phyloP scores from a whole-genome alignment of 2,113 vertebrate species.

The Sisor rabdophorus region DNA sequence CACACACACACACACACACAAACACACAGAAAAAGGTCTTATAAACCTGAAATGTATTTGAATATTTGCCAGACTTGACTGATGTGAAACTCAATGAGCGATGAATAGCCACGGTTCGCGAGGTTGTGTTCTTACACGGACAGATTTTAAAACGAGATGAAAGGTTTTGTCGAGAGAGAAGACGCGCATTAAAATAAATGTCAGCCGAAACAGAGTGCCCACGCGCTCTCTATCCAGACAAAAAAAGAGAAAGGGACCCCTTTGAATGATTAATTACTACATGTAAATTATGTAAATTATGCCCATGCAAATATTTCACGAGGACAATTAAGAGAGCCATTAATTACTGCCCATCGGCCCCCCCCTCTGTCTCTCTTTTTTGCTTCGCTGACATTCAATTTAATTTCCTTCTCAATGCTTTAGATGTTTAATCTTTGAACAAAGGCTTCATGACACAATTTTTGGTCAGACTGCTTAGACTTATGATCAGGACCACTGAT shows the following conservation, averaged over 20 bases:
- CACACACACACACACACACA: slow-evolving; percentile 1
- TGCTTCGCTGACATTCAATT: slow-evolving; percentile 99
- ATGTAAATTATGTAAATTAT: slow-evolving; percentile 99
- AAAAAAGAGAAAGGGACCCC: slow-evolving; percentile 89
- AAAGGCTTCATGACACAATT: slow-evolving; percentile 68
- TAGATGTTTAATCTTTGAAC: slow-evolving; percentile 87
- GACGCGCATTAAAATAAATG: slow-evolving; percentile 83
- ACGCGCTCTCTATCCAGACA: slow-evolving; percentile 41
- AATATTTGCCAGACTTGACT: slow-evolving; percentile 32
- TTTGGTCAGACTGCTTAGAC: slow-evolving; percentile 32
- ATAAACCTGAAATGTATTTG: slow-evolving; percentile 26
- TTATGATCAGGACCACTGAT: slow-evolving; percentile 26
- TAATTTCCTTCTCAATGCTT: slow-evolving; percentile 87
- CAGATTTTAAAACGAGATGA: slow-evolving; percentile 85
- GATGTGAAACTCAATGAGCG: slow-evolving; percentile 33
- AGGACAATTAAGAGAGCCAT: slow-evolving; percentile 99
- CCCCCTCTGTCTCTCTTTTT: slow-evolving; percentile 95
- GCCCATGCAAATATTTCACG: slow-evolving; percentile 99
- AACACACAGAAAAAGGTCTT: slow-evolving; percentile 5
- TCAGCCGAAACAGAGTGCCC: slow-evolving; percentile 73
- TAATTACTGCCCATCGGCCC: slow-evolving; percentile 88
- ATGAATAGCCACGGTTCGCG: slow-evolving; percentile 39
- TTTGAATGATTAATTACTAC: slow-evolving; percentile 99
- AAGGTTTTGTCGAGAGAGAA: slow-evolving; percentile 87
- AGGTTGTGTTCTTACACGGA: slow-evolving; percentile 76